Conservation (phyloP, 2,797 vertebrate genomes). For the Catharus ustulatus region DNA sequence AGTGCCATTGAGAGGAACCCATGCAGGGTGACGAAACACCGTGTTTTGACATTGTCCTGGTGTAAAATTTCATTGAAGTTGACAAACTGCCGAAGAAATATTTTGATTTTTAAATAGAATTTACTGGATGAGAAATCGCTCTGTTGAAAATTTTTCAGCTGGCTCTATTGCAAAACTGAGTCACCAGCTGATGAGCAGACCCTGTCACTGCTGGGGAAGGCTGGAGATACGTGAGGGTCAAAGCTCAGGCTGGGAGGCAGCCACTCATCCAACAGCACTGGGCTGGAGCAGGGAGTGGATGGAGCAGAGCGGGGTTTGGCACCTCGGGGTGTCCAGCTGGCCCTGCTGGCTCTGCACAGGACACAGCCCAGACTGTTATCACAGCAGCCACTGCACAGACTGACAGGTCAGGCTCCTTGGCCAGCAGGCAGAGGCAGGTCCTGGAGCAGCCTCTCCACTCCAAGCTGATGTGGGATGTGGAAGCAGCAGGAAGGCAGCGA, state of each 20-base stretch:
- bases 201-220: slow-evolving; percentile 29
- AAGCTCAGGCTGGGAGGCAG: not conserved
- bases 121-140: slow-evolving; percentile 37
- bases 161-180: slow-evolving; percentile 39
- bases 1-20: slow-evolving; percentile 19
- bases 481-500: not conserved
- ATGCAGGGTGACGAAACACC: not conserved
- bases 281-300: not conserved
- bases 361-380: slow-evolving; percentile 10
- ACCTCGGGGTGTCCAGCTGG: slow-evolving; percentile 24
- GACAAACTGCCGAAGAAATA: slow-evolving; percentile 61
- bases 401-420: not conserved
- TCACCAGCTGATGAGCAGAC: slow-evolving; percentile 44
- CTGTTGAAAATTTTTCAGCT: slow-evolving; percentile 61
- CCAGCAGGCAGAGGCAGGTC: not conserved
- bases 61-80: slow-evolving; percentile 65
- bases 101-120: slow-evolving; percentile 66
- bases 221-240: not conserved
- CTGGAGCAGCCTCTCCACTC: slow-evolving; percentile 23
- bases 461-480: slow-evolving; percentile 3
- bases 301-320: not conserved
- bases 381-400: not conserved
- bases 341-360: not conserved
- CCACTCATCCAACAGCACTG: not conserved
- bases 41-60: slow-evolving; percentile 65